Evolutionary conservation across 2,888 invertebrate species (phyloP).

Genomic region (Tetramorium bicarinatum): DNA sequence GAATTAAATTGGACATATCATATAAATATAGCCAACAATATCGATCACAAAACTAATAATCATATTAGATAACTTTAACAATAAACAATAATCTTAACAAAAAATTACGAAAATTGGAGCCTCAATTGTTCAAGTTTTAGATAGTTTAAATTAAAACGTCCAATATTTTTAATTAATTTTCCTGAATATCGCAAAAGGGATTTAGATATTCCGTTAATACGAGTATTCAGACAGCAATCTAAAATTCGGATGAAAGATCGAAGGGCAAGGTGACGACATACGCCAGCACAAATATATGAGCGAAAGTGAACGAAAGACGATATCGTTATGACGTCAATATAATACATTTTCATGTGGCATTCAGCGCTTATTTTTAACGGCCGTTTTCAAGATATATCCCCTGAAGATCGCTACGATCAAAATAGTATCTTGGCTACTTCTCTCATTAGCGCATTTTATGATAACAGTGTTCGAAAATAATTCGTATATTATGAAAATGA

Average conservation of each 20-base stretch:
- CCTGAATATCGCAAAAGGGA: constrained; percentile 18
- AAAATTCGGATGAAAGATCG: neutral
- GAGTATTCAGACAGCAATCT: neutral
- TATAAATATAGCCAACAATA: constrained; percentile 7
- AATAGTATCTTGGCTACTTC: constrained; percentile 73
- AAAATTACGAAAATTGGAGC: constrained; percentile 24
- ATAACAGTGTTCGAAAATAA: constrained; percentile 67
- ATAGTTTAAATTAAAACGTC: neutral
- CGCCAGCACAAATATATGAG: constrained; percentile 49
- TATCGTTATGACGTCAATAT: constrained; percentile 75
- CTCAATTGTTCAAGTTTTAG: neutral
- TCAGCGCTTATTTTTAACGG: constrained; percentile 72
- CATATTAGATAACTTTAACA: constrained; percentile 6
- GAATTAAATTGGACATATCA: neutral
- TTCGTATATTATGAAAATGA: constrained; percentile 55
- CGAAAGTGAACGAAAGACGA: constrained; percentile 75
- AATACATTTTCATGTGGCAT: constrained; percentile 73
- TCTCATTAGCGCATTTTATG: constrained; percentile 74
- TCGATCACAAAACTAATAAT: constrained; percentile 22
- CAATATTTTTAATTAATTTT: neutral
- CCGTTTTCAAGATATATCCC: constrained; percentile 65
- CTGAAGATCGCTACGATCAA: constrained; percentile 74
- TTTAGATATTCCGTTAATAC: constrained; percentile 40
- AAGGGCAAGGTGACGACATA: neutral
- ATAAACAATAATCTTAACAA: constrained; percentile 13